These are phyloP conservation scores for Helicolenus hilgendorfi DNA, from an alignment of 2,797 vertebrate genomes.

Conservation along the genomic window DNA sequence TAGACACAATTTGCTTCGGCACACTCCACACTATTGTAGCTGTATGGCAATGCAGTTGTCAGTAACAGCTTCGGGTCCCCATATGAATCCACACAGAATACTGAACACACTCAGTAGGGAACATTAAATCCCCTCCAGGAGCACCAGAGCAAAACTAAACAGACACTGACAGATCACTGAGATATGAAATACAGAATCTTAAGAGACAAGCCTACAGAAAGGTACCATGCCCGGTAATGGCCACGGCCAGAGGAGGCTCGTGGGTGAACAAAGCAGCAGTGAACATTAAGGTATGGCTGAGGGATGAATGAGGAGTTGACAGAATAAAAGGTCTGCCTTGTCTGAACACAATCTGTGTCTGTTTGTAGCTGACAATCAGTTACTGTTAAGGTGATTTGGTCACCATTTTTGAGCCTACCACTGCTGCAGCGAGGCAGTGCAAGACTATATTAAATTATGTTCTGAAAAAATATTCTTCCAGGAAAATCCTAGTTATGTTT, in stretches of 20 bases:
- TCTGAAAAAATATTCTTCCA: background rate
- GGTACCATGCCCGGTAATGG: background rate
- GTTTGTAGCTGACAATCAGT: background rate
- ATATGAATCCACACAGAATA: background rate
- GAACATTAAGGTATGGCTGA: background rate
- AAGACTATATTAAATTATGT: too few species aligned
- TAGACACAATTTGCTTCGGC: background rate
- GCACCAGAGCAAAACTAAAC: slow-evolving; percentile 4
- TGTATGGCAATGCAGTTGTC: background rate
- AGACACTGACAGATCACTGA: slow-evolving; percentile 16
- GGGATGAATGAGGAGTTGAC: background rate
- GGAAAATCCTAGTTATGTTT: background rate
- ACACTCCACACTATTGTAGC: background rate
- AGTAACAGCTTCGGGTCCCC: background rate
- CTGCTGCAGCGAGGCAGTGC: too few species aligned
- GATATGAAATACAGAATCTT: slow-evolving; percentile 6
- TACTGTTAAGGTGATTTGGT: background rate
- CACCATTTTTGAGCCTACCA: background rate
- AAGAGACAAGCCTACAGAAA: background rate
- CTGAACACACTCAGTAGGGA: background rate
- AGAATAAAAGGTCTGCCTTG: background rate
- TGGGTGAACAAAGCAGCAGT: background rate
- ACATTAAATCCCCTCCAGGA: background rate
- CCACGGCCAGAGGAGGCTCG: background rate
- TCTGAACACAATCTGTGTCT: background rate